phyloP scores from a whole-genome alignment of 2,113 vertebrate genomes.

The Bujurquina vittata region DNA sequence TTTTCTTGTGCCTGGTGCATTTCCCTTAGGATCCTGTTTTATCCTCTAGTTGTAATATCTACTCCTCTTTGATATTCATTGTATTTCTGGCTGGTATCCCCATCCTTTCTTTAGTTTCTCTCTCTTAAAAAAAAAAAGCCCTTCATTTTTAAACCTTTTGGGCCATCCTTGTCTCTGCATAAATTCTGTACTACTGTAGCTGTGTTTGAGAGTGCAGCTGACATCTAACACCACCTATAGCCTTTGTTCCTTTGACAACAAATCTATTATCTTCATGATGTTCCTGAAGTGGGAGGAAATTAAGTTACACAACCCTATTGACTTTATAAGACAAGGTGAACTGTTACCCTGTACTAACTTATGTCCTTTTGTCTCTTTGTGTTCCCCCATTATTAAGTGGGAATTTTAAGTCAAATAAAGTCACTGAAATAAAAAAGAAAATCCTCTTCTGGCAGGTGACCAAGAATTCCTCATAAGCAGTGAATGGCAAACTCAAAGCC shows the following conservation, averaged over 20 bases:
- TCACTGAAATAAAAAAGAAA: conserved; percentile 1
- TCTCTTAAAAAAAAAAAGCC: conserved; percentile 7
- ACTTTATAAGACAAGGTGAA: conserved; percentile 39
- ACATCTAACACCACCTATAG: conserved; percentile 27
- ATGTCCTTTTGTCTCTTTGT: neutral
- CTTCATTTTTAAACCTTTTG: conserved; percentile 3
- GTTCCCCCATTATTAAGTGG: neutral
- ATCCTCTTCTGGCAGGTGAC: neutral
- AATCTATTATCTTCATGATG: conserved; percentile 66
- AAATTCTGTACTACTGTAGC: neutral
- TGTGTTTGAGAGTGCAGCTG: conserved; percentile 16
- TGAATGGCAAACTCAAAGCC: neutral
- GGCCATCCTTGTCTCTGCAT: conserved; percentile 10
- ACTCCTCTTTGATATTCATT: conserved; percentile 21
- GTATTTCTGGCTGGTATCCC: conserved; percentile 24
- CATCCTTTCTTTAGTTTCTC: neutral
- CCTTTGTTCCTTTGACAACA: conserved; percentile 48
- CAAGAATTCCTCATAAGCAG: neutral
- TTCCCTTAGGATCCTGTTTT: conserved; percentile 44
- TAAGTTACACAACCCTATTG: conserved; percentile 51
- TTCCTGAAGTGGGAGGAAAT: conserved; percentile 61
- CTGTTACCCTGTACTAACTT: conserved; percentile 41
- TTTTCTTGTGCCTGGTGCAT: conserved; percentile 8
- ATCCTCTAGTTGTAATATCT: conserved; percentile 42
- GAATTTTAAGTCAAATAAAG: neutral